These are phyloP conservation scores for Blennius ocellaris DNA, from an alignment of 2,113 vertebrate species.

Conservation along the genomic window DNA sequence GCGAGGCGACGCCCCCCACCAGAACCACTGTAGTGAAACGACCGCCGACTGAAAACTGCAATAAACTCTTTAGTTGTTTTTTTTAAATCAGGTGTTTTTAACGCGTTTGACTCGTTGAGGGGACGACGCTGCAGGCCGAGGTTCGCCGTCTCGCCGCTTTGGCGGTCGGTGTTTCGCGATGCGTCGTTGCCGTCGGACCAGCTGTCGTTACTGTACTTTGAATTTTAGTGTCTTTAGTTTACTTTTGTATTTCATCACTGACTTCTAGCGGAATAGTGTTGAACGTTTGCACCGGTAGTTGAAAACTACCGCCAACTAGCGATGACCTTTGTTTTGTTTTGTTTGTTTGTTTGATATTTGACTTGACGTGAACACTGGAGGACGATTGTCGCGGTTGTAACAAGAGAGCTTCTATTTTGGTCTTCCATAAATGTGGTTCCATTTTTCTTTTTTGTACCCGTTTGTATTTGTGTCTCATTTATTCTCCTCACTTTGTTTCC, in stretches of 20 bases:
- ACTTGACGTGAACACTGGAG: slow-evolving; percentile 33
- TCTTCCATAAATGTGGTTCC: slow-evolving; percentile 65
- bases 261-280: background rate
- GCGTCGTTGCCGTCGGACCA: slow-evolving; percentile 76
- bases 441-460: background rate
- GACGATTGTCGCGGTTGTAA: slow-evolving; percentile 35
- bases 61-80: too few species aligned
- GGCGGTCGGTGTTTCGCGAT: slow-evolving; percentile 34
- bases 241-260: slow-evolving; percentile 60
- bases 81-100: too few species aligned
- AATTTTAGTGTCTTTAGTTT: slow-evolving; percentile 24
- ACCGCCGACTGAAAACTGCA: slow-evolving; percentile 4
- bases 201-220: slow-evolving; percentile 62
- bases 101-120: slow-evolving; percentile 41
- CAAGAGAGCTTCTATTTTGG: slow-evolving; percentile 64
- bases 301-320: too few species aligned
- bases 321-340: too few species aligned
- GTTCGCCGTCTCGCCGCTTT: background rate
- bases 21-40: slow-evolving; percentile 6
- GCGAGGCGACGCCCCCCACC: background rate
- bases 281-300: too few species aligned
- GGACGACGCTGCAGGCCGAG: slow-evolving; percentile 30
- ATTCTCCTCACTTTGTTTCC: background rate
- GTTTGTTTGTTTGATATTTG: slow-evolving; percentile 1
- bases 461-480: slow-evolving; percentile 27